phyloP scores from a whole-genome alignment of 2,113 vertebrate species.

The Daphoenositta chrysoptera region DNA sequence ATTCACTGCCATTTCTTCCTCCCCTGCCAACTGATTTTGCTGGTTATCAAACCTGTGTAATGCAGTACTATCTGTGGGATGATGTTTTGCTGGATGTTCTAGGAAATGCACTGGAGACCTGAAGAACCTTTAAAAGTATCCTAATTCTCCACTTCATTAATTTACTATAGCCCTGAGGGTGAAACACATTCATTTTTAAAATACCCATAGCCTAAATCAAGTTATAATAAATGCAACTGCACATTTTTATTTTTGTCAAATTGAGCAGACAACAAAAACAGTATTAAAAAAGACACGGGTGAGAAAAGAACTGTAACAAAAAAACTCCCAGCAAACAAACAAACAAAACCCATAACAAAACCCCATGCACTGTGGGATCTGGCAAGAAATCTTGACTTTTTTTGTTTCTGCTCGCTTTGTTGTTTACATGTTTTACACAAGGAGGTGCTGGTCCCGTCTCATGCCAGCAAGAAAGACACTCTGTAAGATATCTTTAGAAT shows the following conservation, averaged over 20 bases:
- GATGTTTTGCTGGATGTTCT: neutral
- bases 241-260: neutral
- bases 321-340: accelerated
- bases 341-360: neutral
- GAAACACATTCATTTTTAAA: neutral
- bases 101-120: neutral
- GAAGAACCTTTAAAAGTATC: neutral
- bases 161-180: neutral
- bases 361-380: neutral
- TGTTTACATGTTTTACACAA: neutral
- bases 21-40: neutral
- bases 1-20: neutral
- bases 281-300: neutral
- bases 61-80: neutral
- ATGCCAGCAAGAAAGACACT: neutral
- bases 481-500: neutral
- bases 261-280: neutral
- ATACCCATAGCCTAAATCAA: neutral
- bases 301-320: neutral
- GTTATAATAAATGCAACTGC: neutral
- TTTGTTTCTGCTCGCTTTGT: neutral
- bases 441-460: neutral
- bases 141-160: neutral
- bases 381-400: neutral
- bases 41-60: neutral